Percentiles rank a stretch among this genome's conserved stretches.
Conservation (phyloP, 2,797 vertebrate species). For the Selene dorsalis region DNA sequence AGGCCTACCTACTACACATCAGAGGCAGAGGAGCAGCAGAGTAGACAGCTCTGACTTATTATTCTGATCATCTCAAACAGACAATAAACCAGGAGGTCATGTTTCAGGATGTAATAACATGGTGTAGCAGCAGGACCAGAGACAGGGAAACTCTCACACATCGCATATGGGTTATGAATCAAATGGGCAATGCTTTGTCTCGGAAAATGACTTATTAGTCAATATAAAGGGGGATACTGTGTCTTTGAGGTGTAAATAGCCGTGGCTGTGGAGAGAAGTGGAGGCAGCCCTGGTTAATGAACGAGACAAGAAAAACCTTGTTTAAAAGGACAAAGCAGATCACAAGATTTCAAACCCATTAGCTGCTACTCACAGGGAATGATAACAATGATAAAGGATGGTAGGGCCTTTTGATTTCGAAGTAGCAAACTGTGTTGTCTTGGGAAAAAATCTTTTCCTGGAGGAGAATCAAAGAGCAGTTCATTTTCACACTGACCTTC, state of each 20-base stretch:
- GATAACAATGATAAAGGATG: slow-evolving; percentile 86
- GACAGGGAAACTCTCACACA: slow-evolving; percentile 70
- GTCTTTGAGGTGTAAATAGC: slow-evolving; percentile 82
- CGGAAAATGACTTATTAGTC: slow-evolving; percentile 84
- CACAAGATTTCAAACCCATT: slow-evolving; percentile 88
- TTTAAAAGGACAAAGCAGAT: slow-evolving; percentile 89
- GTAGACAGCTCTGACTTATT: slow-evolving; percentile 82
- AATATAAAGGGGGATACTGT: slow-evolving; percentile 81
- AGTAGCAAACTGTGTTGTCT: slow-evolving; percentile 84
- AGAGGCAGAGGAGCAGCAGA: slow-evolving; percentile 65
- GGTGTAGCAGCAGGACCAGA: slow-evolving; percentile 76
- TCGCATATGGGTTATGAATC: slow-evolving; percentile 79
- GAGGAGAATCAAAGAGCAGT: slow-evolving; percentile 86
- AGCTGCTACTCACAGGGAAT: slow-evolving; percentile 84
- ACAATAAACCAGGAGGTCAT: slow-evolving; percentile 82
- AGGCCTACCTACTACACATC: slow-evolving; percentile 62
- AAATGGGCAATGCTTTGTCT: slow-evolving; percentile 77
- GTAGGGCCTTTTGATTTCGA: slow-evolving; percentile 79
- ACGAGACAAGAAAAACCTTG: slow-evolving; percentile 85
- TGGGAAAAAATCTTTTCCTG: slow-evolving; percentile 82
- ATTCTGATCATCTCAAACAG: slow-evolving; percentile 85
- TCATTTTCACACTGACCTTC: slow-evolving; percentile 94
- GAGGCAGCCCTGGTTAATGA: slow-evolving; percentile 81
- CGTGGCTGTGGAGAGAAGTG: slow-evolving; percentile 64
- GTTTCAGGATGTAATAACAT: slow-evolving; percentile 79